Conservation (phyloP, 2,888 invertebrate genomes). For the Meiosimyza decipiens region DNA sequence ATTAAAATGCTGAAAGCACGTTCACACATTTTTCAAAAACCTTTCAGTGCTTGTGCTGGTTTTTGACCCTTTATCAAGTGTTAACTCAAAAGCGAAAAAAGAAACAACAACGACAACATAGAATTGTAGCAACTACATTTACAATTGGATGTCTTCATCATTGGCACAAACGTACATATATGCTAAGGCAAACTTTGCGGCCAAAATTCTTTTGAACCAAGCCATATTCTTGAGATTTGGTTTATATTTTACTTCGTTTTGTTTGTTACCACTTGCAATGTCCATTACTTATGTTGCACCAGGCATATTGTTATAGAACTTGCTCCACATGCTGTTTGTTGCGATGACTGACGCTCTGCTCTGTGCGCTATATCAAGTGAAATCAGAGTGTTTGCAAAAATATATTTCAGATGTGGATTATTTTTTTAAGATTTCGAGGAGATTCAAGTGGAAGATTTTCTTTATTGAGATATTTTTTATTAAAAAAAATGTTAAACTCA, state of each 20-base stretch:
- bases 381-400: neutral
- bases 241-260: neutral
- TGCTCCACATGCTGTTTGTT: slow-evolving; percentile 1
- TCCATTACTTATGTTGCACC: neutral
- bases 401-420: no score
- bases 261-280: neutral
- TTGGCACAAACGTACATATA: neutral
- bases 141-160: slow-evolving; percentile 11
- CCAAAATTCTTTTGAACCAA: neutral
- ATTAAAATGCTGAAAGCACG: slow-evolving; percentile 43
- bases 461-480: no score
- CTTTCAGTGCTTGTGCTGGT: neutral
- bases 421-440: no score
- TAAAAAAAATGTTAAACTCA: no score
- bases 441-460: no score
- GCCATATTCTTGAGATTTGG: neutral
- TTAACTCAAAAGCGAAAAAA: neutral
- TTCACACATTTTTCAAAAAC: slow-evolving; percentile 35
- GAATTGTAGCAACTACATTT: no score
- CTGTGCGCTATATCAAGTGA: neutral
- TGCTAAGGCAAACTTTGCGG: neutral
- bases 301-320: neutral
- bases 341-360: neutral
- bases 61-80: slow-evolving; percentile 20
- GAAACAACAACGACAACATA: no score